Percentiles rank a stretch among this genome's conserved stretches.
Evolutionary conservation across 2,888 invertebrate species (phyloP).

Genomic region (Bimastos eiseni): DNA sequence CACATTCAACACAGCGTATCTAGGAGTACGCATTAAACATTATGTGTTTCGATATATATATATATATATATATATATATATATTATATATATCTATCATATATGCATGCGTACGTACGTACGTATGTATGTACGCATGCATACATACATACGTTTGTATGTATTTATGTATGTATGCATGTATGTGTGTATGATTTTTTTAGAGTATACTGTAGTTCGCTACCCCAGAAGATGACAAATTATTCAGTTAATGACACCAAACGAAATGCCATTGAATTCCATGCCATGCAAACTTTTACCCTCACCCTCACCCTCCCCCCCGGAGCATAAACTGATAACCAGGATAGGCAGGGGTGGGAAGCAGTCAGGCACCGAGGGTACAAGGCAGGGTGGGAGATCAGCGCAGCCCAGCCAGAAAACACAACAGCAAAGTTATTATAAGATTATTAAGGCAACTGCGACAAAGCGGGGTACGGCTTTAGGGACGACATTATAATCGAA

Average conservation of each 20-base stretch:
- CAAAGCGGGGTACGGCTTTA: background rate
- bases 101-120: too few relatives aligned
- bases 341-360: constrained; percentile 17
- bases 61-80: background rate
- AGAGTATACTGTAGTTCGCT: background rate
- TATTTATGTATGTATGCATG: background rate
- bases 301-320: too few relatives aligned
- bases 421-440: background rate
- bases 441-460: background rate
- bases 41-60: background rate
- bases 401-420: background rate
- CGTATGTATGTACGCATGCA: background rate
- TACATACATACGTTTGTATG: too few relatives aligned
- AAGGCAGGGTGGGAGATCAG: constrained; percentile 14
- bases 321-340: too few relatives aligned
- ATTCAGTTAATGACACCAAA: background rate
- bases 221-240: background rate
- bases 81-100: background rate
- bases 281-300: background rate
- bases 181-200: too few relatives aligned
- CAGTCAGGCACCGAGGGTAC: constrained; percentile 24
- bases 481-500: too few relatives aligned
- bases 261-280: background rate
- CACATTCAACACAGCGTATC: background rate
- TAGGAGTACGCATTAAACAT: background rate